phyloP scores from a whole-genome alignment of 2,797 vertebrate genomes.

The Eptatretus atami region DNA sequence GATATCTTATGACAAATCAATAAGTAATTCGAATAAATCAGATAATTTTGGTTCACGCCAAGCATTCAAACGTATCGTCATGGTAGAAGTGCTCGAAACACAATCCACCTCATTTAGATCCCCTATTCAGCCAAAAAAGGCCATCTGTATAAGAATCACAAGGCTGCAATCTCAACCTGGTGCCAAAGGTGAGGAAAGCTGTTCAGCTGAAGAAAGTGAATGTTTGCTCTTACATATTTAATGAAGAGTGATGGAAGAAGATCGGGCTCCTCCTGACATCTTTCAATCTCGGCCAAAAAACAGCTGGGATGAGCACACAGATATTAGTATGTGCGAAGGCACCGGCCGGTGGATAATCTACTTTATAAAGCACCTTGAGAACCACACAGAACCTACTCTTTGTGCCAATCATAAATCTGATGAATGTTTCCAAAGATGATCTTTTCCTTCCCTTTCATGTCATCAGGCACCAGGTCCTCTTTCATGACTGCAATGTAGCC shows the following conservation, averaged over 20 bases:
- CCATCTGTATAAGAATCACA: too few relatives aligned
- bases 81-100: too few relatives aligned
- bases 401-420: constrained; percentile 96
- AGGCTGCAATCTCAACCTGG: too few relatives aligned
- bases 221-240: constrained; percentile 40
- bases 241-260: constrained; percentile 63
- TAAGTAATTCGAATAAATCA: too few relatives aligned
- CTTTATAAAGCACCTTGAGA: not conserved
- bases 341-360: not conserved
- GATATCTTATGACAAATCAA: too few relatives aligned
- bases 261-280: constrained; percentile 90
- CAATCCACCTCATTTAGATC: too few relatives aligned
- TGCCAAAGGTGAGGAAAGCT: not conserved
- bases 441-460: constrained; percentile 98
- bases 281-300: constrained; percentile 79
- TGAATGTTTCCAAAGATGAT: constrained; percentile 94
- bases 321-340: not conserved
- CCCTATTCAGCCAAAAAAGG: too few relatives aligned
- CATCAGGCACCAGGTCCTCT: constrained; percentile 73
- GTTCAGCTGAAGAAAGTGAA: not conserved
- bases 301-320: constrained; percentile 22
- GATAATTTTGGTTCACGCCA: too few relatives aligned
- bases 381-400: constrained; percentile 31
- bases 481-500: constrained; percentile 90
- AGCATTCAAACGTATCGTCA: too few relatives aligned